phyloP scores from a whole-genome alignment of 2,113 vertebrate species.

The Mastomys coucha region DNA sequence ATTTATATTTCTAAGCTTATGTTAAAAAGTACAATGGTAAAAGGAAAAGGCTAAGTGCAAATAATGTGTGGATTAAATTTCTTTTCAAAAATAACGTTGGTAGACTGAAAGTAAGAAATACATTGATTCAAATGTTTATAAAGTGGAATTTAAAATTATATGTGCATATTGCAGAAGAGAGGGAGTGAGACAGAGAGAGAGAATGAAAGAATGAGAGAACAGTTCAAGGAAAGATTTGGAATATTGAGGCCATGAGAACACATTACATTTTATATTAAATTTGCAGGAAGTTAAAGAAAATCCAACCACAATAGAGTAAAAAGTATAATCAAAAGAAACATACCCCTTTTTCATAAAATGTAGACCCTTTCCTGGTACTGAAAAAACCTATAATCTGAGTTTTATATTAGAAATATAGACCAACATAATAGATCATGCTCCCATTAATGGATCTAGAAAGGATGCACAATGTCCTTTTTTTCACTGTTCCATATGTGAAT shows the following conservation, averaged over 20 bases:
- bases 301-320: constrained; percentile 7
- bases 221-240: background rate
- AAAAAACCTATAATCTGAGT: constrained; percentile 30
- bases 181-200: background rate
- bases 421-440: constrained; percentile 55
- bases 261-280: constrained; percentile 53
- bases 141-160: constrained; percentile 15
- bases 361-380: constrained; percentile 37
- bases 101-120: constrained; percentile 2
- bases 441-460: constrained; percentile 45
- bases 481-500: constrained; percentile 25
- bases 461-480: background rate
- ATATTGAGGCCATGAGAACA: background rate
- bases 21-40: background rate
- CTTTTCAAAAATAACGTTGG: background rate
- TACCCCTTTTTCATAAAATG: background rate
- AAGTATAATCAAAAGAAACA: constrained; percentile 33
- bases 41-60: background rate
- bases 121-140: constrained; percentile 5
- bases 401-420: constrained; percentile 32
- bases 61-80: background rate
- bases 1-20: background rate
- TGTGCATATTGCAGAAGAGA: background rate
- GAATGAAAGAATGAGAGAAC: rapidly evolving
- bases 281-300: constrained; percentile 49